Conservation (phyloP, 1,140 invertebrate genomes). For the Polyergus mexicanus region DNA sequence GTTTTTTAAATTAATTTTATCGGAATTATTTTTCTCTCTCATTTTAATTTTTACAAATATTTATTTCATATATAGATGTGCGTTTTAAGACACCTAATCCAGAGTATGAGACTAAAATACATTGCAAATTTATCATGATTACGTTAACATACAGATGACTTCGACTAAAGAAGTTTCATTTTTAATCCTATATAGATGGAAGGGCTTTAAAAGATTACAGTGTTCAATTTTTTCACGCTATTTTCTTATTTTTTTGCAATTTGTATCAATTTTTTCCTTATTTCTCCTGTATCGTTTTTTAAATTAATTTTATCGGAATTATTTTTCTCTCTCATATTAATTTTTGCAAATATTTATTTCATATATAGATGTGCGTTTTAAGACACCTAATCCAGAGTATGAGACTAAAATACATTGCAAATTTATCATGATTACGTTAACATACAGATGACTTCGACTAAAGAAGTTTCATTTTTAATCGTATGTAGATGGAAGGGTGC, state of each 20-base stretch:
- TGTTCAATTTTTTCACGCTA: background rate
- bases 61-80: background rate
- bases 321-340: too few relatives aligned
- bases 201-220: background rate
- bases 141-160: constrained; percentile 18
- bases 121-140: constrained; percentile 29
- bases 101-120: background rate
- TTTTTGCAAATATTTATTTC: background rate
- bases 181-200: constrained; percentile 8
- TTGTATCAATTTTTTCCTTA: background rate
- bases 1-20: background rate
- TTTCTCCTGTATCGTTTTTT: background rate
- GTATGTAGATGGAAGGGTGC: background rate
- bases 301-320: background rate
- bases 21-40: too few relatives aligned
- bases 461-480: constrained; percentile 33
- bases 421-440: constrained; percentile 40
- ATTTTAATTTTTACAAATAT: background rate
- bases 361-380: background rate
- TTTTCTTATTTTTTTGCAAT: background rate
- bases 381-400: background rate
- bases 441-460: constrained; percentile 13
- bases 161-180: constrained; percentile 23
- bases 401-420: background rate
- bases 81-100: background rate